Percentiles rank a stretch among this genome's conserved stretches.
phyloP scores from a whole-genome alignment of 2,888 invertebrate genomes.

The Pheosia tremula region DNA sequence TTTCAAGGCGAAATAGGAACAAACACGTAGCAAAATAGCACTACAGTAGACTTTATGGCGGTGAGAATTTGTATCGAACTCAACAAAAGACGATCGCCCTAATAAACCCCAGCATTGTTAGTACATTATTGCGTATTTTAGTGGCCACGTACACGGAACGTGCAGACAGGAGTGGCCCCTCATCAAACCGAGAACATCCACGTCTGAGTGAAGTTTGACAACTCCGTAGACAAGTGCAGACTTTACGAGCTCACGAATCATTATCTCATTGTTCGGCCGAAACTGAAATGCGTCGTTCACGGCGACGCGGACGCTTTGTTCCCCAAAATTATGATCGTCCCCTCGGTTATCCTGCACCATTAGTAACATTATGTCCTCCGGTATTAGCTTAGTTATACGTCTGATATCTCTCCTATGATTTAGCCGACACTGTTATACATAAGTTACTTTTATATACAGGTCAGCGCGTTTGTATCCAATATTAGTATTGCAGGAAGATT shows the following conservation, averaged over 20 bases:
- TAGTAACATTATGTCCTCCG: slow-evolving; percentile 70
- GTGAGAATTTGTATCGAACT: slow-evolving; percentile 1
- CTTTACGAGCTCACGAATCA: slow-evolving; percentile 73
- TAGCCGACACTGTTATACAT: slow-evolving; percentile 32
- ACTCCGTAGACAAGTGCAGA: slow-evolving; percentile 59
- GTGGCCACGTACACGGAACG: slow-evolving; percentile 25
- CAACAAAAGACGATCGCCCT: slow-evolving; percentile 3
- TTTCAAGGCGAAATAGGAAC: not conserved
- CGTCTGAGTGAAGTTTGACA: slow-evolving; percentile 61
- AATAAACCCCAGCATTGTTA: slow-evolving; percentile 26
- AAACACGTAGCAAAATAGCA: not conserved
- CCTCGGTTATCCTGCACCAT: slow-evolving; percentile 68
- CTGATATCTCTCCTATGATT: slow-evolving; percentile 47
- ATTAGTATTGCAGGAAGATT: slow-evolving; percentile 16
- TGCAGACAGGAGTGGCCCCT: slow-evolving; percentile 46
- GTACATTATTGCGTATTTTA: slow-evolving; percentile 25
- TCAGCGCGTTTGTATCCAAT: slow-evolving; percentile 21
- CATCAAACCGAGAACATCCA: slow-evolving; percentile 57
- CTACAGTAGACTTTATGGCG: not conserved
- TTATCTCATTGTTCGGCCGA: slow-evolving; percentile 74
- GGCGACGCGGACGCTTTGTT: slow-evolving; percentile 67
- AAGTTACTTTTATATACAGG: slow-evolving; percentile 13
- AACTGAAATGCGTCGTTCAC: slow-evolving; percentile 68
- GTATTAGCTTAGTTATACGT: slow-evolving; percentile 58
- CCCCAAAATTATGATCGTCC: slow-evolving; percentile 73